Evolutionary conservation across 2,797 vertebrate genomes (phyloP).

Genomic region (Falco concolor): DNA sequence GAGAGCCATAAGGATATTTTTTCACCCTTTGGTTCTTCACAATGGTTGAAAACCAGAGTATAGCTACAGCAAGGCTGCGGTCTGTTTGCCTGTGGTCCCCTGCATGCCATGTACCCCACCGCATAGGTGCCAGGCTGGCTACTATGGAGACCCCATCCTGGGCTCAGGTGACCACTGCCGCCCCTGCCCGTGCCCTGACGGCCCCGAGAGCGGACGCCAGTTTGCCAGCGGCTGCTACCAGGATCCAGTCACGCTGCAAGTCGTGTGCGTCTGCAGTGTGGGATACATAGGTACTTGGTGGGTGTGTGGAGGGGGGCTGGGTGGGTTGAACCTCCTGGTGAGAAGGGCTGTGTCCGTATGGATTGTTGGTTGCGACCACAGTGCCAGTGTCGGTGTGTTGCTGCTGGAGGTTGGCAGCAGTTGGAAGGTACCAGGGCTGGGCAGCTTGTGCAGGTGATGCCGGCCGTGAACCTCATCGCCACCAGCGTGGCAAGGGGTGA

Average conservation of each 20-base stretch:
- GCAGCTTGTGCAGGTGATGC: neutral
- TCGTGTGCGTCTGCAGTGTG: conserved; percentile 82
- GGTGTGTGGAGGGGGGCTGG: neutral
- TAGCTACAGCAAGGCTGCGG: neutral
- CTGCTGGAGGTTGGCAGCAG: neutral
- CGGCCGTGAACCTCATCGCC: accelerated
- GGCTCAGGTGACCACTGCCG: conserved; percentile 94
- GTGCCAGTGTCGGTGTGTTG: neutral
- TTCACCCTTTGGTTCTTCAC: neutral
- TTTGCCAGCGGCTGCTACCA: conserved; percentile 89
- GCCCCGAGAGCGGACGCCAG: conserved; percentile 86
- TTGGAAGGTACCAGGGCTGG: neutral
- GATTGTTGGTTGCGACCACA: neutral
- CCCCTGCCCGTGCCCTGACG: conserved; percentile 91
- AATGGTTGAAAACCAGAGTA: neutral
- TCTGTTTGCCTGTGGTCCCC: neutral
- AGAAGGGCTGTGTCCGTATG: accelerated
- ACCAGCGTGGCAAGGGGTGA: accelerated
- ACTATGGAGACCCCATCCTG: conserved; percentile 88
- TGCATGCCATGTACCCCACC: neutral
- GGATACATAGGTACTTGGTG: conserved; percentile 84
- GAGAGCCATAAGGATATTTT: neutral
- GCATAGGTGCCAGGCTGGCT: conserved; percentile 86
- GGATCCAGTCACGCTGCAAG: conserved; percentile 78
- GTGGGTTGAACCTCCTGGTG: neutral